Base-by-base conservation (phyloP, 2,113 vertebrate genomes). In the Rhombomys opimus region DNA sequence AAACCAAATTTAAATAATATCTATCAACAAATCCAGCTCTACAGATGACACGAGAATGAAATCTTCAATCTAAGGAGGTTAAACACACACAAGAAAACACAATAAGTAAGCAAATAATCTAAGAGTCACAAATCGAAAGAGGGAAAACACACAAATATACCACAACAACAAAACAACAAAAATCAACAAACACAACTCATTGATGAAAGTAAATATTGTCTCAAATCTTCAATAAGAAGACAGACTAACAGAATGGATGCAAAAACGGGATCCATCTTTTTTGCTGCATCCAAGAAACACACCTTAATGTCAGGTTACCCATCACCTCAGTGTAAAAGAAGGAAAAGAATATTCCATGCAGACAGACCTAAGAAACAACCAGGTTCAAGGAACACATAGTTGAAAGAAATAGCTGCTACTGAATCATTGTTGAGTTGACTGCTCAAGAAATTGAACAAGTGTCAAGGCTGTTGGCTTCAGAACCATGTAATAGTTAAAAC, bases 351-450 rank as follows among this genome's bases (percentile, higher is more conserved):
- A 15, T 57, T 57, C 57, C 57, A 57, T 57, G 57, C 57, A 57
- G 15, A 57, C 15, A 15, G 57, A 57, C 57, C 57, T 57, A 13
- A 2, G 11, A 68, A 68, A 11, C 65, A 32, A 68, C 7, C 65
- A n/a, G 35, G 68, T 72, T 72, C 15, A 4, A 72, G 68, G 18
- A 72, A 72, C 30, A 68, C 10, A 67, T 11, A 35, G 46, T 32
- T 38, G 41, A 70, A 13, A 14, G 10, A 35, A 72, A 4, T 32
- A 85, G 20, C 38, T 59, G 27, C 52, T n/a, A 1, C 17, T 12
- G 7, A 35, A 41, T 11, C 0, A 12, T 12, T 1, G 0, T 27
- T 35, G 2, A 27, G 14, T 4, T 68, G 25, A 8, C 52, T 25
- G 10, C 63, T 59, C 7, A 41, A 59, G 23, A 14, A 18, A 52